Evolutionary conservation across 2,113 vertebrate species (phyloP).

Genomic region (Rhinoptilus africanus): DNA sequence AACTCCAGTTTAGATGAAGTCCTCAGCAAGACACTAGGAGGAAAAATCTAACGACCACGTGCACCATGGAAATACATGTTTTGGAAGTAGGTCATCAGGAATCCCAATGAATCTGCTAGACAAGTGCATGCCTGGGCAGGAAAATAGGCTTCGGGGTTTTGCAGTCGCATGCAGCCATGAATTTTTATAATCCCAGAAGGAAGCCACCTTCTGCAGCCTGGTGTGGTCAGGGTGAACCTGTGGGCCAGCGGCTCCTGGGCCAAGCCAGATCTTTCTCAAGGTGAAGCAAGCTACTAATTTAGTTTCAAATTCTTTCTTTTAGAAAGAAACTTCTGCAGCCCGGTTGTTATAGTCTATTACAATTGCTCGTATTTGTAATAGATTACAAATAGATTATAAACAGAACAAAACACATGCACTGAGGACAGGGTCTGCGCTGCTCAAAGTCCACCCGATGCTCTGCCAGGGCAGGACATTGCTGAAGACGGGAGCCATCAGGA

Average conservation of each 20-base stretch:
- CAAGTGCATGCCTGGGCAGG: background rate
- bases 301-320: background rate
- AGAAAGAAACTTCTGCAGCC: background rate
- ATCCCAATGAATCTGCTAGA: background rate
- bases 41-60: too few species aligned
- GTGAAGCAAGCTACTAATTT: background rate
- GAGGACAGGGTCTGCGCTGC: background rate
- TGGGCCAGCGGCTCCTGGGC: background rate
- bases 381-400: background rate
- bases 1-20: background rate
- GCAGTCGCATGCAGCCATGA: background rate
- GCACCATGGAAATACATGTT: background rate
- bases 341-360: fast-evolving
- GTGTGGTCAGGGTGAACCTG: background rate
- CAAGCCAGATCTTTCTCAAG: background rate
- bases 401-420: fast-evolving
- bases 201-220: fast-evolving
- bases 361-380: background rate
- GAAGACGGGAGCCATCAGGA: background rate
- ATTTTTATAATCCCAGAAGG: background rate
- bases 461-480: background rate
- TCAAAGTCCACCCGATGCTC: fast-evolving
- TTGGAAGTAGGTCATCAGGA: background rate
- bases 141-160: background rate
- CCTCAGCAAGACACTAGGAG: background rate